These are phyloP conservation scores for Xylota segnis DNA, from an alignment of 2,888 invertebrate genomes.

Conservation along the genomic window DNA sequence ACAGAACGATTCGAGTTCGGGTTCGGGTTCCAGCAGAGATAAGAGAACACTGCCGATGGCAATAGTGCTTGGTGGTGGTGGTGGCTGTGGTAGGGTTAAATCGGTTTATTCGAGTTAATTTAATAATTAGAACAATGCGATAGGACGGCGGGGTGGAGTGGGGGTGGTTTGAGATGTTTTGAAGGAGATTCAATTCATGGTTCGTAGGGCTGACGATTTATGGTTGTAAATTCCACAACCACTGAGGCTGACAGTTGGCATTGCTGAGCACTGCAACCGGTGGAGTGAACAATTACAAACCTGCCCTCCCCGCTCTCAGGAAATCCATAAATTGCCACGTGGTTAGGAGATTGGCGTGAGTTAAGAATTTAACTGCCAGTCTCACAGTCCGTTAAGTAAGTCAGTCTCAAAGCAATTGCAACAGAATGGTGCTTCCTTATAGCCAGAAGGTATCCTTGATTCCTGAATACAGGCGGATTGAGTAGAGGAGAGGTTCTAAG, in stretches of 20 bases:
- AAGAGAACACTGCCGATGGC: too few species aligned
- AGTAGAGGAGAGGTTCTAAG: too few species aligned
- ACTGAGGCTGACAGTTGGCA: constrained; percentile 52
- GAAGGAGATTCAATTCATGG: constrained; percentile 55
- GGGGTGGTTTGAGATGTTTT: constrained; percentile 28
- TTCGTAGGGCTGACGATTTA: constrained; percentile 68
- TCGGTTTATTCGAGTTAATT: constrained; percentile 72
- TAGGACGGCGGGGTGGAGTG: not conserved
- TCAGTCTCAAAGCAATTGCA: too few species aligned
- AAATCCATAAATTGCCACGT: constrained; percentile 12
- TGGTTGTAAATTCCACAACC: constrained; percentile 51
- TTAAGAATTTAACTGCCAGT: too few species aligned
- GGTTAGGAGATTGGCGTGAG: not conserved
- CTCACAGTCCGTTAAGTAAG: too few species aligned
- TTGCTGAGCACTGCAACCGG: constrained; percentile 8
- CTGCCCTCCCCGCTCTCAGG: not conserved
- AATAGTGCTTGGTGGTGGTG: too few species aligned
- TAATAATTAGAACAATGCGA: constrained; percentile 71
- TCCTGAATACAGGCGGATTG: too few species aligned
- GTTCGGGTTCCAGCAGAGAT: too few species aligned
- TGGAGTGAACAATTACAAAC: not conserved
- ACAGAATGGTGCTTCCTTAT: too few species aligned
- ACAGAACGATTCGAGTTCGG: constrained; percentile 32
- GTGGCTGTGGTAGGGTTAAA: constrained; percentile 38
- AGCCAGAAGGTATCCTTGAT: too few species aligned